Conservation (phyloP, 2,888 invertebrate species). For the Epirrhoe tristata region DNA sequence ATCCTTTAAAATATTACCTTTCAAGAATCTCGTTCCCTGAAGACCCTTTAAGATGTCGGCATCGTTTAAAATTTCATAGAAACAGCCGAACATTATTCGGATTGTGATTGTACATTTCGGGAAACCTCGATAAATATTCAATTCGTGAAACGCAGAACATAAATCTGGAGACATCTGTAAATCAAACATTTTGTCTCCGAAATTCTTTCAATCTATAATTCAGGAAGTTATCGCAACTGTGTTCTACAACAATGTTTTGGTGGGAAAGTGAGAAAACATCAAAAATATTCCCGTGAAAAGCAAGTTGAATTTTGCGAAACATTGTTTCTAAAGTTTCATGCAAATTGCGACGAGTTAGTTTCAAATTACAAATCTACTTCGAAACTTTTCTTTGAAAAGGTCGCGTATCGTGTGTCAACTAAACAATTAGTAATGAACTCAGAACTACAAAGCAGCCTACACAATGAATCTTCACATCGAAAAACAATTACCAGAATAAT, state of each 20-base stretch:
- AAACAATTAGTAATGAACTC: constrained; percentile 27
- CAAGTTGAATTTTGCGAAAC: constrained; percentile 18
- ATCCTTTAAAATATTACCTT: constrained; percentile 40
- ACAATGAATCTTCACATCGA: constrained; percentile 22
- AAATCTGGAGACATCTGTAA: constrained; percentile 71
- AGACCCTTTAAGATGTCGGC: constrained; percentile 15
- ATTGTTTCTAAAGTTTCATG: constrained; percentile 17
- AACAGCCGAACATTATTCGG: constrained; percentile 14
- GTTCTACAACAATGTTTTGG: constrained; percentile 40
- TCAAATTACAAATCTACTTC: constrained; percentile 23
- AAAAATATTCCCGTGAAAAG: constrained; percentile 39
- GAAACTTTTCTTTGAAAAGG: constrained; percentile 27
- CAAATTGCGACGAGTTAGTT: constrained; percentile 17
- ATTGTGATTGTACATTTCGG: constrained; percentile 24
- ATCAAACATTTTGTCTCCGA: constrained; percentile 76
- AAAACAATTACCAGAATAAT: constrained; percentile 26
- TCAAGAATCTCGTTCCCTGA: constrained; percentile 31
- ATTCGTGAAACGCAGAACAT: constrained; percentile 69
- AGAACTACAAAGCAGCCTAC: constrained; percentile 17
- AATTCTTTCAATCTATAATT: constrained; percentile 64
- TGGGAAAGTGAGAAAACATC: constrained; percentile 32
- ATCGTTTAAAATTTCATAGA: constrained; percentile 35
- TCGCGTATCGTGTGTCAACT: constrained; percentile 22
- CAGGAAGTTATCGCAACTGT: constrained; percentile 57
- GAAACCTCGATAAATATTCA: constrained; percentile 69